Evolutionary conservation across 1,140 invertebrate genomes (phyloP), one percentile per base, ranked within the genome.

Genomic region (Mesaphorura yosii): DNA sequence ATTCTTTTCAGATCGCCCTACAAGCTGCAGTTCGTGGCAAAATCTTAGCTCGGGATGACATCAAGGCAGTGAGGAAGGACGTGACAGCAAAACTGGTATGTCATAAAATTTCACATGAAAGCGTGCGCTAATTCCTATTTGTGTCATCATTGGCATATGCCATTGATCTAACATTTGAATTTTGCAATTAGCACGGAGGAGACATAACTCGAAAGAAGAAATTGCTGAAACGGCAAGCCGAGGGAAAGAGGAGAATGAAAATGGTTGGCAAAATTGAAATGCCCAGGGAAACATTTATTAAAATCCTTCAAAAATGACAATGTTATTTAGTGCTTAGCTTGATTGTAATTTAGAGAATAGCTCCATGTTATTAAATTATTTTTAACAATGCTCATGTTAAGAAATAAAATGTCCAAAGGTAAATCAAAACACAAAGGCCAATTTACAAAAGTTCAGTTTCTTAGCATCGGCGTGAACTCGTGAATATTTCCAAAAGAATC

Each of bases 241-340:
- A 93, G 66, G 92, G 93, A 6, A 97, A 98, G 68, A 88, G 89
- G 68, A 81, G 82, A 70, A 83, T 98, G 83, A 79, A 83, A 66
- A 82, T 82, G 75, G 75, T 94, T 54, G 92, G 89, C 37, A 91
- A 89, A 65, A 85, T 98, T 57, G 77, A 82, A 64, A 72, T 98
- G 57, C 89, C 90, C 6, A 78, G 88, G 70, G 84, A 97, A 66
- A 90, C 88, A 12, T 97, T 97, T 71, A 89, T 97, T 59, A 82
- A 91, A 72, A 79, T 96, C 53, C 69, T 97, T 3, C 90, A 89
- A 68, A 79, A 76, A 75, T 86, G 76, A 39, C n/a, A 48, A 37
- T 40, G 12, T 19, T 46, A 34, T 10, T 34, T n/a, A 34, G n/a
- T 34, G n/a, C n/a, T n/a, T n/a, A n/a, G n/a, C n/a, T n/a, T n/a